Evolutionary conservation across 2,113 vertebrate genomes (phyloP).

Genomic region (Tragelaphus buxtoni): DNA sequence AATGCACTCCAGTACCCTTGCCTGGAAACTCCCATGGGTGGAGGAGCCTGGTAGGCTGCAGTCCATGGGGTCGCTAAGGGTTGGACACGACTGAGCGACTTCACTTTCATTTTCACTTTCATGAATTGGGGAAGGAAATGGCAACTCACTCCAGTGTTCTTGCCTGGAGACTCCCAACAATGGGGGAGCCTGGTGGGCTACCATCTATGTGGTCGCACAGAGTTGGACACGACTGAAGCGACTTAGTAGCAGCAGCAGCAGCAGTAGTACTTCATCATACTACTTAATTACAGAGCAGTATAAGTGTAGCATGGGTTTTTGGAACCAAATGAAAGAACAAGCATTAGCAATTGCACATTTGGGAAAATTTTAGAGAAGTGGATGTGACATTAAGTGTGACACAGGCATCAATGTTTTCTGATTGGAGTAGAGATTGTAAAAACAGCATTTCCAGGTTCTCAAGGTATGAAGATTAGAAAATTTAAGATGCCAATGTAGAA

Average conservation of each 20-base stretch:
- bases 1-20: neutral
- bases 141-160: neutral
- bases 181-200: rapidly evolving
- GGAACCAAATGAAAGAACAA: neutral
- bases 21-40: neutral
- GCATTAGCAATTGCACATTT: neutral
- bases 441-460: neutral
- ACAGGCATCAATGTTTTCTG: neutral
- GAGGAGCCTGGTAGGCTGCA: neutral
- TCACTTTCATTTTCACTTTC: too few relatives aligned
- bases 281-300: neutral
- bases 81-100: rapidly evolving
- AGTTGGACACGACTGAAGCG: rapidly evolving
- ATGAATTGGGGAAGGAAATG: neutral
- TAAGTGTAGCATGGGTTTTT: neutral
- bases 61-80: neutral
- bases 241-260: neutral
- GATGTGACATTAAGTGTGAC: neutral
- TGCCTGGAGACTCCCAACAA: neutral
- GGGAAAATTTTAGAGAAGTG: neutral
- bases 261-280: neutral
- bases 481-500: neutral
- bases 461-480: neutral
- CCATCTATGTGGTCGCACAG: neutral
- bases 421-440: neutral